Percentiles rank a stretch among this genome's conserved stretches.
phyloP scores from a whole-genome alignment of 2,888 invertebrate species.

The Tryphoninae sp. region DNA sequence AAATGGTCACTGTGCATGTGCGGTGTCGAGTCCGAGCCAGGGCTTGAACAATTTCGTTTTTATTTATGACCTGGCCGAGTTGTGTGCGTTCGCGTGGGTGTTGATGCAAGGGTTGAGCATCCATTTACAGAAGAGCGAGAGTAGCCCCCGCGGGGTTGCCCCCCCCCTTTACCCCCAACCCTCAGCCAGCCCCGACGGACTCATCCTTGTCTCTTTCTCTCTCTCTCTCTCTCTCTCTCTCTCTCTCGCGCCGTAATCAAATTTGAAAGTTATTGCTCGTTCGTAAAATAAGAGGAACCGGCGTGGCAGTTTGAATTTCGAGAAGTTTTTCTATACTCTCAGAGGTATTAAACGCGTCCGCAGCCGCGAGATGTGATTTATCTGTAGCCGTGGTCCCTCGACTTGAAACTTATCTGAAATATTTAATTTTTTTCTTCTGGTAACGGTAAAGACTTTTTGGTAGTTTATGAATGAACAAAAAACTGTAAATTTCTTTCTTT shows the following conservation, averaged over 20 bases:
- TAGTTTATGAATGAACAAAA: too few relatives aligned
- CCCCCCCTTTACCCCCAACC: slow-evolving; percentile 55
- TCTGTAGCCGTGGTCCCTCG: not conserved
- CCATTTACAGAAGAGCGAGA: slow-evolving; percentile 71
- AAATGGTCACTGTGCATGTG: not conserved
- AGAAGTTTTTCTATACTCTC: slow-evolving; percentile 39
- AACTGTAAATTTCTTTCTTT: too few relatives aligned
- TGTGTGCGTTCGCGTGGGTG: slow-evolving; percentile 72
- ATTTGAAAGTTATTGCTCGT: slow-evolving; percentile 78
- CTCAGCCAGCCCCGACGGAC: slow-evolving; percentile 39
- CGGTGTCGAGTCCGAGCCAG: slow-evolving; percentile 55
- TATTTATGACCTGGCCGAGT: slow-evolving; percentile 76
- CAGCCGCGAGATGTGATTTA: not conserved
- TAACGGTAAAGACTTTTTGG: too few relatives aligned
- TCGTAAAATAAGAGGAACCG: slow-evolving; percentile 40
- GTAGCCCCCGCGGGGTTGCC: slow-evolving; percentile 66
- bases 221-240: slow-evolving; percentile 60
- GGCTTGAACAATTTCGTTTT: slow-evolving; percentile 77
- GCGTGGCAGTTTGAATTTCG: slow-evolving; percentile 47
- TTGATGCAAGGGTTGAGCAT: slow-evolving; percentile 76
- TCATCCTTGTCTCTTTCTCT: slow-evolving; percentile 46
- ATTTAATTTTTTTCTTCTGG: too few relatives aligned
- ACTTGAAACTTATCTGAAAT: not conserved
- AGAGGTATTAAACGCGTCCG: not conserved
- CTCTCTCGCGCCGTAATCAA: slow-evolving; percentile 75